Evolutionary conservation across 2,888 invertebrate species (phyloP).

Genomic region (Sericinus montela): DNA sequence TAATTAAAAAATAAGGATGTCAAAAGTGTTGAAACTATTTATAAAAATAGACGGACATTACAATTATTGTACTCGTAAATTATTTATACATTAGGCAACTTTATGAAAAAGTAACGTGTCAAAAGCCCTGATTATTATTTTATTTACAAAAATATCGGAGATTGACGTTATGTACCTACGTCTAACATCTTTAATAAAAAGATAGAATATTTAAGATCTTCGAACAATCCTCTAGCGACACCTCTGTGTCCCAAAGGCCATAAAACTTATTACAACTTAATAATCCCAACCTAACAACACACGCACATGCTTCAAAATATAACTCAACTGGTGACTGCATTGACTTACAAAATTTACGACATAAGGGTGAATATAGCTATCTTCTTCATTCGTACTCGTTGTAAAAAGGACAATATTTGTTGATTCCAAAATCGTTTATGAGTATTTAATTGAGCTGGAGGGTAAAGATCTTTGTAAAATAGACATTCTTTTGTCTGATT

Average conservation of each 20-base stretch:
- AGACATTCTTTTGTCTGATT: neutral
- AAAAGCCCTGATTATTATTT: too few species aligned
- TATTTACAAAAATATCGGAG: too few species aligned
- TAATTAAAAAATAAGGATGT: too few species aligned
- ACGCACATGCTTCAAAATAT: constrained; percentile 64
- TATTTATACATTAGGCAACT: too few species aligned
- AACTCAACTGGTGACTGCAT: constrained; percentile 47
- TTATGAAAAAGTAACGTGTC: too few species aligned
- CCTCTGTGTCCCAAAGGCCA: constrained; percentile 50
- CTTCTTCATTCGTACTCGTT: constrained; percentile 31
- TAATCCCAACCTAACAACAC: constrained; percentile 63
- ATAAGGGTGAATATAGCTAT: constrained; percentile 46
- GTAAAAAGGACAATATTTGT: constrained; percentile 43
- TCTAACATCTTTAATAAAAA: neutral
- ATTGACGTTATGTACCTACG: too few species aligned
- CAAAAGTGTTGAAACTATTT: too few species aligned
- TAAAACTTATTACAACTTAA: constrained; percentile 74
- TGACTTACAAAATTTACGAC: constrained; percentile 67
- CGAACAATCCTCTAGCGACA: constrained; percentile 36
- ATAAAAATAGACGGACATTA: too few species aligned
- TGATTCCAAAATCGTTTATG: constrained; percentile 66
- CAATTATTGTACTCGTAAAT: too few species aligned
- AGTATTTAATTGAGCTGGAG: constrained; percentile 61
- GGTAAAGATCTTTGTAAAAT: constrained; percentile 23
- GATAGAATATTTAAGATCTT: neutral